Percentiles rank a stretch among this genome's conserved stretches.
Evolutionary conservation across 2,888 invertebrate genomes (phyloP).

Genomic region (Zonitis immaculata): DNA sequence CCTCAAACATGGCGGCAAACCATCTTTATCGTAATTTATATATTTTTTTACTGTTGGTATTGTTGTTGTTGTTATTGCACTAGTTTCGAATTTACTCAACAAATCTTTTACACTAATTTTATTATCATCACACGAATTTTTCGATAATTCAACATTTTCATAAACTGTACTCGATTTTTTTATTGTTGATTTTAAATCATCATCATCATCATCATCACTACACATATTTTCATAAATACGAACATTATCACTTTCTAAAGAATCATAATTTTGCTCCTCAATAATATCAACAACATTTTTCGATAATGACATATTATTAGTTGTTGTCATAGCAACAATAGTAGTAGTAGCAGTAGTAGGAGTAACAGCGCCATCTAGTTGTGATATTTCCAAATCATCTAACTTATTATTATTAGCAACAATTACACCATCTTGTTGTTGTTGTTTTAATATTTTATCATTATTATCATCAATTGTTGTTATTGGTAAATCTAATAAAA

Average conservation of each 20-base stretch:
- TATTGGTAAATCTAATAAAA: slow-evolving; percentile 44
- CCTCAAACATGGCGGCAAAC: slow-evolving; percentile 57
- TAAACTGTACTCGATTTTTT: background rate
- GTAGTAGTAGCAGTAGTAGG: background rate
- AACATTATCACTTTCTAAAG: slow-evolving; percentile 35
- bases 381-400: too few relatives aligned
- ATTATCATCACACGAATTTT: slow-evolving; percentile 26
- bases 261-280: slow-evolving; percentile 33
- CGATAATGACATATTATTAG: background rate
- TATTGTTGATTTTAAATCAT: background rate
- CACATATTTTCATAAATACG: slow-evolving; percentile 44
- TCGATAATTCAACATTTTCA: background rate
- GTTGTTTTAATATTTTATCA: background rate
- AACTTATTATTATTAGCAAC: too few relatives aligned
- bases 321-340: background rate
- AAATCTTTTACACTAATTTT: slow-evolving; percentile 36
- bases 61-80: background rate
- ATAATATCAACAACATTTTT: background rate
- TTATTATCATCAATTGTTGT: background rate
- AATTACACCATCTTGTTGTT: too few relatives aligned
- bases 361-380: background rate
- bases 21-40: slow-evolving; percentile 39
- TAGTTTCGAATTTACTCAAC: slow-evolving; percentile 36
- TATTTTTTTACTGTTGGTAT: slow-evolving; percentile 27
- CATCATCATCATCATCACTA: slow-evolving; percentile 20